Base-by-base conservation (phyloP, 2,113 vertebrate species). In the Emydocephalus ijimae region DNA sequence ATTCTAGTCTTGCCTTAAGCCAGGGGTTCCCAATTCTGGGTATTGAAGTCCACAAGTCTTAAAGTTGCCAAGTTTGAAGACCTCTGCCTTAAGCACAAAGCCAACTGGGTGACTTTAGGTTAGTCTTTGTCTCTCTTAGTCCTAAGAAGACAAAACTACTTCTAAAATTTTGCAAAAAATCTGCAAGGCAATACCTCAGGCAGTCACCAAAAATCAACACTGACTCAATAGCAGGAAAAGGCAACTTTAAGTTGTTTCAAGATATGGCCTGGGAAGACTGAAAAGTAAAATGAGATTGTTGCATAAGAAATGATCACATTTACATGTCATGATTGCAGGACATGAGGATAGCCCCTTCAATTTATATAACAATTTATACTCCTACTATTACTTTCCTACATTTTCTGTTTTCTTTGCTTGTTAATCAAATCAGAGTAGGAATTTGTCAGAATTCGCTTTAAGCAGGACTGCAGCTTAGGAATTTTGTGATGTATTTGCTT, bases 401-500 rank as follows among this genome's bases (percentile, higher is more conserved):
- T 54, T 94, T 85, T 81, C 39, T 23, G n/a, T 39, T 94, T 34
- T 64, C 29, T 64, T n/a, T 91, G 64, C 20, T 43, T 43, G 3
- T 81, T 81, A 81, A 20, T 43, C 74, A 43, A 81, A 81, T 81
- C 64, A 81, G 43, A 89, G 39, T 89, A 57, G 56, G 59, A 12
- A 8, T 8, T 0, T 0, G 1, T 55, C 21, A 69, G 45, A 92
- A 69, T 1, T 88, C n/a, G 52, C 48, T 18, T 74, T 29, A 81
- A 89, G 24, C 5, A 89, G 52, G 87, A 56, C 55, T 89, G 4
- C 11, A 21, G 87, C 85, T n/a, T 15, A 85, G 91, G 90, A 91
- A 90, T 94, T 92, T 94, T 92, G 0, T 69, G 93, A 94, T 92
- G 94, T 95, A 93, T 92, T 95, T 94, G 90, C 90, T 96, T 95